phyloP scores from a whole-genome alignment of 2,888 invertebrate genomes.

The Heliconius sara region DNA sequence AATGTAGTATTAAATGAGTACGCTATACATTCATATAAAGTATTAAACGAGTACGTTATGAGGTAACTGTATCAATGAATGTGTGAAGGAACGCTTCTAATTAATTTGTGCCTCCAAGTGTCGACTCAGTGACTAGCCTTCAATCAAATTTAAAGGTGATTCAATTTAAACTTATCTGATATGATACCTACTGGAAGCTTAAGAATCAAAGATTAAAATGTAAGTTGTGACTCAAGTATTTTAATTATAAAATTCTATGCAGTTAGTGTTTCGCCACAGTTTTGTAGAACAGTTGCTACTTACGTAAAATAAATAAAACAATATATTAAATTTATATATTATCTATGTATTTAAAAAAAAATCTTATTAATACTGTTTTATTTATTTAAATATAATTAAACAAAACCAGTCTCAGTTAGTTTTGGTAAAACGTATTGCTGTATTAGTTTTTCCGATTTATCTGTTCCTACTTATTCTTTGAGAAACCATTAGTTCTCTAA shows the following conservation, averaged over 20 bases:
- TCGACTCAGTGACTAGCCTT: slow-evolving; percentile 63
- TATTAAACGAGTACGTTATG: background rate
- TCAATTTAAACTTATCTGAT: slow-evolving; percentile 67
- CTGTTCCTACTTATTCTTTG: slow-evolving; percentile 55
- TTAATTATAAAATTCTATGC: background rate
- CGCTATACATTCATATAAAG: background rate
- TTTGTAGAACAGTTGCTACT: background rate
- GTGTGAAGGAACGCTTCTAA: slow-evolving; percentile 53
- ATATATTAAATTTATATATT: background rate
- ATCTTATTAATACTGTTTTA: no score
- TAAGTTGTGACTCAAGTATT: background rate
- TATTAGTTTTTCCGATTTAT: background rate
- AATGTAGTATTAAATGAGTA: background rate
- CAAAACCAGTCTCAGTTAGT: background rate
- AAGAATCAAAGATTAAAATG: slow-evolving; percentile 51
- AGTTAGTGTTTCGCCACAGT: background rate
- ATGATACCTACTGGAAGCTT: slow-evolving; percentile 59
- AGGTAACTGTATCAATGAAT: slow-evolving; percentile 28
- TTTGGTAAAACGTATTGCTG: background rate
- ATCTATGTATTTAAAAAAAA: background rate
- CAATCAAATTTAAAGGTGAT: slow-evolving; percentile 68
- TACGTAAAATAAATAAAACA: background rate
- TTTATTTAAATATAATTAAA: background rate
- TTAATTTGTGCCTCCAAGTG: slow-evolving; percentile 67
- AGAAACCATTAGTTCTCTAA: slow-evolving; percentile 68